phyloP scores from a whole-genome alignment of 2,888 invertebrate genomes.

The Archips xylosteana region DNA sequence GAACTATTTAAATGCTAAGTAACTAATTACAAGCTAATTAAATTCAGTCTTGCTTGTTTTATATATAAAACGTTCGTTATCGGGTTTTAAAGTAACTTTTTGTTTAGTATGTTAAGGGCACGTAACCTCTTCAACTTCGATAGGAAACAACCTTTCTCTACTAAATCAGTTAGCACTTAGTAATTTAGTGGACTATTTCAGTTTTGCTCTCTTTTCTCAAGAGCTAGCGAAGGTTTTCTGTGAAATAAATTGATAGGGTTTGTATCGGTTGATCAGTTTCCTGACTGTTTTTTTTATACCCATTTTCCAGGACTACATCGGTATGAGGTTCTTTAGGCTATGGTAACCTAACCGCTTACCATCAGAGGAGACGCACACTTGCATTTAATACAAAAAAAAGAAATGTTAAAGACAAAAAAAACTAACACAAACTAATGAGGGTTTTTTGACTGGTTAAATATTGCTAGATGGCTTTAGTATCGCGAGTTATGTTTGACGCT shows the following conservation, averaged over 20 bases:
- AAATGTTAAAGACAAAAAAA: too few relatives aligned
- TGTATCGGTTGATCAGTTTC: not conserved
- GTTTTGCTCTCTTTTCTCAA: not conserved
- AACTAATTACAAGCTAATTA: not conserved
- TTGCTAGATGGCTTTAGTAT: too few relatives aligned
- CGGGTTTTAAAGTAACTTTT: not conserved
- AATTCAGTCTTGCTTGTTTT: not conserved
- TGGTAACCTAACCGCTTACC: too few relatives aligned
- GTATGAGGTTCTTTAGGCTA: too few relatives aligned
- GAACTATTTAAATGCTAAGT: not conserved
- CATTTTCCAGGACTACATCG: too few relatives aligned
- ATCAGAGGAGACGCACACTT: too few relatives aligned
- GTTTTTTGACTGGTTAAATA: too few relatives aligned
- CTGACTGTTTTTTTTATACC: too few relatives aligned
- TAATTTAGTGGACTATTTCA: slow-evolving; percentile 4
- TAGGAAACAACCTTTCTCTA: not conserved
- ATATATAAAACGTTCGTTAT: not conserved
- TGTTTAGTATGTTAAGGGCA: slow-evolving; percentile 1
- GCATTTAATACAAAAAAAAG: too few relatives aligned
- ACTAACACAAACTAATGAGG: too few relatives aligned
- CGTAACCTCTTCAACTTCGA: not conserved
- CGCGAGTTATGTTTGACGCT: too few relatives aligned
- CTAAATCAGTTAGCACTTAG: not conserved
- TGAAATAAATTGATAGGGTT: not conserved
- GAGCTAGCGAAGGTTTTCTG: not conserved